Base-by-base conservation (phyloP, 2,113 vertebrate species). In the Takifugu bimaculatus region DNA sequence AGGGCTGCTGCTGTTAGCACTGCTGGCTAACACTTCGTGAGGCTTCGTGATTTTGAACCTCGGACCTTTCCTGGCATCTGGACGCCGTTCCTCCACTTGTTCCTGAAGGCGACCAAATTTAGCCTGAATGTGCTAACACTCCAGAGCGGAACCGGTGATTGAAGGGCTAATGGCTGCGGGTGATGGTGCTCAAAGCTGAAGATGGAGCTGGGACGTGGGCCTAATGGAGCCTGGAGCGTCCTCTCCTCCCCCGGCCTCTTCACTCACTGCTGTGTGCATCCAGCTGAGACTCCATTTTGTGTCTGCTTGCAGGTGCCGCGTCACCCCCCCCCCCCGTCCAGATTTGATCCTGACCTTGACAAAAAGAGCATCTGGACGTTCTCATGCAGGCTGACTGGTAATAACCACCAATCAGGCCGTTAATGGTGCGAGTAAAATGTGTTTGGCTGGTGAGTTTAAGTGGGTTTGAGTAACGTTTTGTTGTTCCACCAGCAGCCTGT, bases 251-350 rank as follows among this genome's bases (percentile, higher is more conserved):
- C 58, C 50, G 28, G 58, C 68, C 76, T 39, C 57, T 72, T 69
- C 54, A 70, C 80, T 72, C 74, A 26, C 61, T 65, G 70, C 51
- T 65, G 44, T 4, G 68, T 13, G 60, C 15, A 65, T 57, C 68
- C 85, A 86, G 81, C 87, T 89, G 83, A 71, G 85, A 76, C 68
- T 85, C 81, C 81, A 84, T 82, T 81, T 80, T 82, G 75, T 71
- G 75, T 64, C 35, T 20, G 66, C 58, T 65, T 87, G 82, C 86
- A 89, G 85, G 85, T 88, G 85, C 57, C 55, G 25, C 44, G 67
- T 75, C 71, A 78, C 57, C 27, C 45, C 29, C 43, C 20, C 48
- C 54, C 54, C 54, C 56, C n/a, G 15, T 25, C 66, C 47, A 20
- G 43, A 56, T 58, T 62, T 67, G 65, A 66, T 66, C 57, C 49